Evolutionary conservation across 2,888 invertebrate species (phyloP), one percentile per base, ranked within the genome.

Genomic region (Phaonia tiefii): DNA sequence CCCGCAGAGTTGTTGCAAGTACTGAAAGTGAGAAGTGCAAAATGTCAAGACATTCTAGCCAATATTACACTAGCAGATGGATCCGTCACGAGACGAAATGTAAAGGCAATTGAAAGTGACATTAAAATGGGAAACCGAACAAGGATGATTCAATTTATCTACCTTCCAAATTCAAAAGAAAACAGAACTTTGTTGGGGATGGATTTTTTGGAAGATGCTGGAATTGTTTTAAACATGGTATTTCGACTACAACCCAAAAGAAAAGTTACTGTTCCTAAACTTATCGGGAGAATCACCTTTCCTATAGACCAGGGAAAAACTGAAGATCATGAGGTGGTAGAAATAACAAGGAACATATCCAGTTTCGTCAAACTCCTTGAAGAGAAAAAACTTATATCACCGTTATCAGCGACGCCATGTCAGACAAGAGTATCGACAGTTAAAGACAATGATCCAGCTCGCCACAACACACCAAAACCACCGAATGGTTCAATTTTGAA

Each of bases 261-360:
- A 71, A 86, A 42, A 75, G n/a, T 72, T 17, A 25, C 26, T 42
- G 2, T 69, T 77, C 54, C 13, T 51, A n/a, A 42, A 42, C 3
- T 17, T 22, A 1, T 5, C 25, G 2, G 54, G 56, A 13, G 37
- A 17, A 15, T 13, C 5, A 1, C n/a, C 2, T 11, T 44, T 44
- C 37, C 75, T 0, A 31, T 78, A 17, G 72, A 81, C 25, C 26
- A 75, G 10, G 25, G 11, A 17, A 44, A 8, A 44, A 8, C 44
- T 44, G 44, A 11, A 44, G 13, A 44, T 2, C 11, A 4, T 13
- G 2, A 4, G 2, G 11, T 11, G 5, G 2, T 2, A 44, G 44
- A 11, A 44, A 44, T 44, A 2, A 13, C 44, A 11, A 44, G 11
- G 11, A 4, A 44, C n/a, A 11, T 44, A 44, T 44, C 44, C 4